These are phyloP conservation scores for Drosophila micromelanica DNA, from an alignment of 1,140 invertebrate species.

Conservation along the genomic window DNA sequence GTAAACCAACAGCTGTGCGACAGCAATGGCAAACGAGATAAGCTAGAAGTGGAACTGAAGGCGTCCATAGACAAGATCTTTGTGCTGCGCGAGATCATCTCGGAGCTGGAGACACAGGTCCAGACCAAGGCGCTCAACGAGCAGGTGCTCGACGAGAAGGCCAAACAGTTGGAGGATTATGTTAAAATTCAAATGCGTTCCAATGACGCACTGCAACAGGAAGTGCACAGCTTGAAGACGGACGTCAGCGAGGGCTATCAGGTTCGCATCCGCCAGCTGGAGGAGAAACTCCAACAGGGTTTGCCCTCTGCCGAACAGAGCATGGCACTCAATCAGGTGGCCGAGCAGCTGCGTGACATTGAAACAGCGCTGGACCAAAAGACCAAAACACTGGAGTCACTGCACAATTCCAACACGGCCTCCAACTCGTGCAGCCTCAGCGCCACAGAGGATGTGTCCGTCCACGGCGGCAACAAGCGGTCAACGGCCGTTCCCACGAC, in stretches of 20 bases:
- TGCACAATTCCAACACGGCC: conserved; percentile 87
- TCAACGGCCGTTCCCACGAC: conserved; percentile 34
- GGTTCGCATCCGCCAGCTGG: conserved; percentile 85
- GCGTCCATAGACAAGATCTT: conserved; percentile 89
- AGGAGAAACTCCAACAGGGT: conserved; percentile 87
- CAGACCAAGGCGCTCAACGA: conserved; percentile 86
- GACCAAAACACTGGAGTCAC: conserved; percentile 88
- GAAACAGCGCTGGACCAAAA: conserved; percentile 87
- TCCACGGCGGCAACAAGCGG: conserved; percentile 83
- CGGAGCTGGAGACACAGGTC: conserved; percentile 89
- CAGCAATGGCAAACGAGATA: conserved; percentile 86
- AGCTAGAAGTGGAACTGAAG: conserved; percentile 88
- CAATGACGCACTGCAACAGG: conserved; percentile 86
- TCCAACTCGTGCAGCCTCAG: conserved; percentile 87
- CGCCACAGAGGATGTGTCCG: conserved; percentile 91
- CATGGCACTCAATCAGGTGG: conserved; percentile 64
- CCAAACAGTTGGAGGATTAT: conserved; percentile 83
- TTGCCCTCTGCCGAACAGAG: conserved; percentile 86
- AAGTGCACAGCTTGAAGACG: conserved; percentile 85
- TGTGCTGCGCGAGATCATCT: conserved; percentile 90
- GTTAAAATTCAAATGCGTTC: conserved; percentile 86
- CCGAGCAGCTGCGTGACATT: conserved; percentile 86
- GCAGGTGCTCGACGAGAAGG: conserved; percentile 74
- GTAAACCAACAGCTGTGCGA: conserved; percentile 87
- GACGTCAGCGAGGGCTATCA: conserved; percentile 85